These are phyloP conservation scores for Morone saxatilis DNA, from an alignment of 2,113 vertebrate species.

Conservation along the genomic window DNA sequence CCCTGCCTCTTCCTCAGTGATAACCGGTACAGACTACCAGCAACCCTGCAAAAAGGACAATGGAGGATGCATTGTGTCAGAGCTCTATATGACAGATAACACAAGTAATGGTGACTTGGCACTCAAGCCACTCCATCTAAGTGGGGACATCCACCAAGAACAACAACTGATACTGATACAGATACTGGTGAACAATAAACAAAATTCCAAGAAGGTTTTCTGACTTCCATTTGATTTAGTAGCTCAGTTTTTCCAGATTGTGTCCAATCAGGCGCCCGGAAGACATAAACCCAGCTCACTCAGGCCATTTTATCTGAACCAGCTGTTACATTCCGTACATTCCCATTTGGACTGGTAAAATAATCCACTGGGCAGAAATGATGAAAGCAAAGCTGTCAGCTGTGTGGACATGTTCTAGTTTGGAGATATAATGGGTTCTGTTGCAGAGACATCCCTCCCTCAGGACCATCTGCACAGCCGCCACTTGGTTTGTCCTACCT, in stretches of 20 bases:
- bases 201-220: not conserved
- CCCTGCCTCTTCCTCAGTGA: too few relatives aligned
- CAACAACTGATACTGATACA: not conserved
- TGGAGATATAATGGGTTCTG: conserved; percentile 17
- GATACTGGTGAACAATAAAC: not conserved
- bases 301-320: not conserved
- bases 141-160: not conserved
- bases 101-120: not conserved
- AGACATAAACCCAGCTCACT: not conserved
- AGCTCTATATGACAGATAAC: not conserved
- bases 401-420: not conserved
- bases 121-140: not conserved
- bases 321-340: not conserved
- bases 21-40: too few relatives aligned
- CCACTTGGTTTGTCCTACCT: not conserved
- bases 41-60: too few relatives aligned
- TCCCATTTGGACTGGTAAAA: not conserved
- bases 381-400: not conserved
- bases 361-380: not conserved
- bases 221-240: not conserved
- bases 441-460: not conserved
- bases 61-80: not conserved
- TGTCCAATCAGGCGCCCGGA: not conserved
- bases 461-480: conserved; percentile 7
- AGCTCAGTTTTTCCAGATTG: not conserved